Evolutionary conservation across 2,888 invertebrate genomes (phyloP), one percentile per base, ranked within the genome.

Genomic region (Oscheius sp.): DNA sequence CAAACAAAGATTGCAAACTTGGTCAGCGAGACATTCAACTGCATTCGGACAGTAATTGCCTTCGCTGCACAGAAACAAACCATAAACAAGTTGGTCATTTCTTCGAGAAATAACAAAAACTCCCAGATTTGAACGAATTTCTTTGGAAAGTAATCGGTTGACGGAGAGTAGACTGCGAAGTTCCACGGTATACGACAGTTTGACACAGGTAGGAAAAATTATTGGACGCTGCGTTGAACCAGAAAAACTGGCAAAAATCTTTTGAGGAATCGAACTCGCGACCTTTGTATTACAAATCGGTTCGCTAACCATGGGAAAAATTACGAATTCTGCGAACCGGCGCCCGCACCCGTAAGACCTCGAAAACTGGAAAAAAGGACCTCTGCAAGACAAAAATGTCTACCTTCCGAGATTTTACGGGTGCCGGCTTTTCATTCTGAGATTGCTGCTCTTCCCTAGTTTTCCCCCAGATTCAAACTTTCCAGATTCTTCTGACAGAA

Each of bases 41-140:
- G 85, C 76, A 87, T 87, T 21, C 76, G 83, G 23, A 87, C 87
- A 12, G 86, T 87, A 25, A 87, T 87, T 27, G 82, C 86, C 18
- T 87, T 87, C 73, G 85, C 84, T 16, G 87, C 87, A 12, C 87
- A 87, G 70, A 80, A 82, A 59, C 87, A 87, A 64, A 86, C 85
- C 45, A 84, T 87, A 56, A 76, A 74, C 75, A 87, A 87, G 87
- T 87, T 25, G 72, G 46, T 35, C 5, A 35, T 35, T 35, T 35
- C 35, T 6, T 6, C 5, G 9, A 9, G 9, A 35, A 35, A 35
- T 6, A 9, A 35, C 5, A 35, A 35, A 52, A 23, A 41, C 25
- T 73, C 74, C 53, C 56, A 86, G 86, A 76, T 87, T 84, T 72
- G 87, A 87, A 55, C 72, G 82, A 58, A 72, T 82, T 16, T 76